Evolutionary conservation across 2,113 vertebrate genomes (phyloP).

Genomic region (Rissa tridactyla): DNA sequence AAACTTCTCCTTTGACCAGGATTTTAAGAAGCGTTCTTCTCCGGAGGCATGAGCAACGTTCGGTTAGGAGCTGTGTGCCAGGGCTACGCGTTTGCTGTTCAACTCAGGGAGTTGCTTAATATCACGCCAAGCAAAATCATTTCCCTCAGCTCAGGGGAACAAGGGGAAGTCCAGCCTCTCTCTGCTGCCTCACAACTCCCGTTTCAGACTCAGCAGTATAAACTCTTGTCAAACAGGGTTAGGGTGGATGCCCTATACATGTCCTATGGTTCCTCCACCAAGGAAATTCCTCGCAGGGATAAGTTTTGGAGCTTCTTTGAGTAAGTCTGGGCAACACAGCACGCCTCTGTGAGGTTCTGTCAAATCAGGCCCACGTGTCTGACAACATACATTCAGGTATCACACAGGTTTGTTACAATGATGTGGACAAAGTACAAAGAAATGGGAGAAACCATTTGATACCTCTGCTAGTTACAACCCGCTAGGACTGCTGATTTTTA

Average conservation of each 20-base stretch:
- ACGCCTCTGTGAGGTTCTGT: neutral
- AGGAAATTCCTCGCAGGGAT: neutral
- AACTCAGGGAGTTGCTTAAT: neutral
- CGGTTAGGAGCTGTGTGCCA: neutral
- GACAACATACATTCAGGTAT: neutral
- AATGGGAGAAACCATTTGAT: neutral
- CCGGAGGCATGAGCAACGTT: neutral
- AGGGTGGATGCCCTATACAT: fast-evolving
- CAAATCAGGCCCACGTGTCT: neutral
- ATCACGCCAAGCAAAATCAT: neutral
- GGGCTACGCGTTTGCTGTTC: neutral
- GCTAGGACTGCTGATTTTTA: neutral
- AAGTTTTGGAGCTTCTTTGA: neutral
- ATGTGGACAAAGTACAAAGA: neutral
- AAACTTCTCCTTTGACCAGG: neutral
- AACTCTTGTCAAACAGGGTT: neutral
- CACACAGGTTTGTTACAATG: neutral
- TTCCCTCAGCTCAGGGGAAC: neutral
- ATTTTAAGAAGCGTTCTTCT: neutral
- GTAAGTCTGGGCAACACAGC: neutral
- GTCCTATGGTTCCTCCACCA: neutral
- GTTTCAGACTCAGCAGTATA: neutral
- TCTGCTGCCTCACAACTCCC: neutral
- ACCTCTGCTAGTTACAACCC: neutral
- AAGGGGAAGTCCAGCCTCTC: neutral